Conservation (phyloP, 2,113 vertebrate genomes). For the Rousettus leschenaultii region DNA sequence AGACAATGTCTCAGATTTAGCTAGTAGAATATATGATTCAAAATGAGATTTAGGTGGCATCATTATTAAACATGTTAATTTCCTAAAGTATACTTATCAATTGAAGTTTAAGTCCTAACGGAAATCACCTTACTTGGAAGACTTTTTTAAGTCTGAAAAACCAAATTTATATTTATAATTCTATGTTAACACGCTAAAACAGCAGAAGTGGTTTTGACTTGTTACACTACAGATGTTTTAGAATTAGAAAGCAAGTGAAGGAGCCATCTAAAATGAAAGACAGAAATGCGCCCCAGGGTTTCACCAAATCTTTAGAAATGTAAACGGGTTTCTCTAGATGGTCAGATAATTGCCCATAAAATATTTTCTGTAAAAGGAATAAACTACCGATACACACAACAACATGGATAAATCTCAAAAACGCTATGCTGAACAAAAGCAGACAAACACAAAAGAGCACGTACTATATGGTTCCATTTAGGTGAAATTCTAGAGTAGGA, state of each 20-base stretch:
- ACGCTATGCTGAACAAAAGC: neutral
- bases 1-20: neutral
- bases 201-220: neutral
- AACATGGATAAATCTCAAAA: neutral
- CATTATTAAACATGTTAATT: neutral
- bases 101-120: constrained; percentile 18
- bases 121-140: neutral
- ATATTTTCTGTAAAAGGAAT: neutral
- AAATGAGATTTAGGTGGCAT: neutral
- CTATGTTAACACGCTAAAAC: neutral
- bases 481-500: neutral
- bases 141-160: neutral
- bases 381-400: neutral
- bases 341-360: neutral
- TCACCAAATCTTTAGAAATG: neutral
- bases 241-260: neutral
- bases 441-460: neutral
- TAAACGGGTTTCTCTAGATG: neutral
- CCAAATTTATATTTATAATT: constrained; percentile 10
- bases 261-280: neutral
- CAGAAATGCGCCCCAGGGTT: neutral
- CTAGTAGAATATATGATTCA: neutral
- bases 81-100: neutral
- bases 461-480: rapidly evolving
- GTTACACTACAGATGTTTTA: neutral